phyloP scores from a whole-genome alignment of 2,888 invertebrate genomes.

The Willowsia nigromaculata region DNA sequence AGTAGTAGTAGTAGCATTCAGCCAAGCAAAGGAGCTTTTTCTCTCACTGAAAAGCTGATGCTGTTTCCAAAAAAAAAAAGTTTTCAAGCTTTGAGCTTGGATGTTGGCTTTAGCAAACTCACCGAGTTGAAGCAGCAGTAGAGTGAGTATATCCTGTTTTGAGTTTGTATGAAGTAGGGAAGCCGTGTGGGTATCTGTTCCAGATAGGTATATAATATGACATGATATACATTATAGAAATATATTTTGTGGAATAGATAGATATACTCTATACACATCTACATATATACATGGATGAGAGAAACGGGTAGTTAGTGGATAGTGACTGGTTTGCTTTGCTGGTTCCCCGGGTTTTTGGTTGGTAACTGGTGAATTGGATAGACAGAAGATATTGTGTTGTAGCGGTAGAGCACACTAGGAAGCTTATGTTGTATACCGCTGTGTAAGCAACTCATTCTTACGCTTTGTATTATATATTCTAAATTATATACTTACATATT shows the following conservation, averaged over 20 bases:
- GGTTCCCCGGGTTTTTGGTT: conserved; percentile 9
- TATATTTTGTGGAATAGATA: no score
- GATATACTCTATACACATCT: no score
- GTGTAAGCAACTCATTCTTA: not conserved
- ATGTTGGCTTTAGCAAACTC: not conserved
- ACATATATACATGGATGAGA: not conserved
- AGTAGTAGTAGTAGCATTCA: conserved; percentile 4
- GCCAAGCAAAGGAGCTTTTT: conserved; percentile 42
- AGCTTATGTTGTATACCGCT: conserved; percentile 2
- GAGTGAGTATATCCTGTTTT: conserved; percentile 32
- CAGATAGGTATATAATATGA: not conserved
- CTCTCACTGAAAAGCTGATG: not conserved
- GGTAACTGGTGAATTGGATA: not conserved
- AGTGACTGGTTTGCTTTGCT: not conserved
- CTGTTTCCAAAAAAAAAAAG: not conserved
- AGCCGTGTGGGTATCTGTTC: not conserved
- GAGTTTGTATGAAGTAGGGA: not conserved
- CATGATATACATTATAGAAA: not conserved
- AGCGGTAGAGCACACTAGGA: not conserved
- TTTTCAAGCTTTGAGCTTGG: conserved; percentile 12
- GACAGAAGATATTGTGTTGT: not conserved
- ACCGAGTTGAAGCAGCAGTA: not conserved
- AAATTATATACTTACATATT: not conserved
- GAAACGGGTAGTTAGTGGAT: not conserved
- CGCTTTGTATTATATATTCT: not conserved